Evolutionary conservation across 2,113 vertebrate species (phyloP).

Genomic region (Notiomystis cincta): DNA sequence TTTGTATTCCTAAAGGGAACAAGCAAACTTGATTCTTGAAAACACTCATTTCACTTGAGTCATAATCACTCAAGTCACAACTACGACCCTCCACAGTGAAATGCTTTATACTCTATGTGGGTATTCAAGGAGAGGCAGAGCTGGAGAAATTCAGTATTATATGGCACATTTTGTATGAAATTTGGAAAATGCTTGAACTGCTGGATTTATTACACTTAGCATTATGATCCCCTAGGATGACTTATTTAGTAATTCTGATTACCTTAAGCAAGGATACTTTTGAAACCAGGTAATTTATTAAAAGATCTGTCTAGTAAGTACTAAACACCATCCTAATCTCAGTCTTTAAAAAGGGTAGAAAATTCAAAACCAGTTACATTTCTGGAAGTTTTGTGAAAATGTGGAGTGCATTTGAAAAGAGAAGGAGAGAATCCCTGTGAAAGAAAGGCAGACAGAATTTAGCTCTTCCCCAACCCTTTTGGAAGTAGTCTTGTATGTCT

Average conservation of each 20-base stretch:
- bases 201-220: not conserved
- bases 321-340: not conserved
- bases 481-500: not conserved
- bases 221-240: not conserved
- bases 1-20: not conserved
- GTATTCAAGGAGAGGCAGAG: not conserved
- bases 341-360: not conserved
- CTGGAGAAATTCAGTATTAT: not conserved
- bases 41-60: not conserved
- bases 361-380: not conserved
- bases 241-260: not conserved
- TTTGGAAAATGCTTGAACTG: not conserved
- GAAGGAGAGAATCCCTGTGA: not conserved
- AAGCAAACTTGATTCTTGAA: not conserved
- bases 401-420: not conserved
- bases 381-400: not conserved
- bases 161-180: not conserved
- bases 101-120: not conserved
- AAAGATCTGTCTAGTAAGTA: not conserved
- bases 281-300: not conserved
- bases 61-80: not conserved
- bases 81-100: not conserved
- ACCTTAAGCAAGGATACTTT: not conserved
- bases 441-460: not conserved
- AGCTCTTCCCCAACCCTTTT: not conserved